Evolutionary conservation across 2,888 invertebrate species (phyloP), one percentile per base, ranked within the genome.

Genomic region (Monochamus alternatus): DNA sequence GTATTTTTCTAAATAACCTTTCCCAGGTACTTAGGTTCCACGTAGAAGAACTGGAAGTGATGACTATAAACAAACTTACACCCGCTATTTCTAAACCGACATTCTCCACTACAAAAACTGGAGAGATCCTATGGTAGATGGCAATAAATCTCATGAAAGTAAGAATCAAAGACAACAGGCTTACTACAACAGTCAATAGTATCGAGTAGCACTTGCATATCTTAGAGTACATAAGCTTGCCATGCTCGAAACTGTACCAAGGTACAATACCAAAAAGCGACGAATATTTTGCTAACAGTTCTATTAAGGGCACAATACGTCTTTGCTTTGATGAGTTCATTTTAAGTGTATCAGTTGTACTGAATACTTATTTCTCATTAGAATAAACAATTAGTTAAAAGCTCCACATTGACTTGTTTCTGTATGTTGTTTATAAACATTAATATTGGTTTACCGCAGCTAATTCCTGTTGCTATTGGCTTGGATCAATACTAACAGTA

Each of bases 121-220:
- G 4, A 3, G 14, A 9, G 31, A 5, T 5, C 1, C 4, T 7
- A 38, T 2, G 12, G 38, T 32, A 60, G 8, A 59, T 8, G 47
- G 12, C 2, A n/a, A n/a, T 31, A 38, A 52, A 52, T 31, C 66
- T 30, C 7, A 66, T 3, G n/a, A 30, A 52, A n/a, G 14, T 5
- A 12, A 38, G 7, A n/a, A 12, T 8, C 3, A 66, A 5, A 5
- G 66, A 52, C n/a, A 31, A 52, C 3, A 10, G 1, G 3, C 12
- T 30, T 32, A 66, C 30, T 12, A 30, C 7, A 9, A n/a, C 12
- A 14, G 52, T 2, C n/a, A 55, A 30, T 1, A 66, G 30, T 4
- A 52, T 3, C n/a, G 66, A 55, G 14, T 55, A 66, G 3, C 52
- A 66, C 14, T 55, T 66, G 38, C 32, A 66, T 2, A 32, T 5